phyloP scores from a whole-genome alignment of 2,113 vertebrate genomes.

The Labeo catla region DNA sequence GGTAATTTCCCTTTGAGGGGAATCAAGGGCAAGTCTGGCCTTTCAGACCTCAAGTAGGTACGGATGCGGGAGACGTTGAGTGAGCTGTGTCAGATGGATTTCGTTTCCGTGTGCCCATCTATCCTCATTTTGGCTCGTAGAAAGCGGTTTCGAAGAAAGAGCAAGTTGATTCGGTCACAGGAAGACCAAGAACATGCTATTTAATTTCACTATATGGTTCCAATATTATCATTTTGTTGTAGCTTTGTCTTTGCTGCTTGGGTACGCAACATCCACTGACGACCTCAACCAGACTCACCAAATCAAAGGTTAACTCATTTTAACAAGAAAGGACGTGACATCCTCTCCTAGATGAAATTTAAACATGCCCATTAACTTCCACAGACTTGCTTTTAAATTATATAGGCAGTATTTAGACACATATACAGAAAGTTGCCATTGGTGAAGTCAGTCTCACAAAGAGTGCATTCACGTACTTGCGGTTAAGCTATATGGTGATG shows the following conservation, averaged over 20 bases:
- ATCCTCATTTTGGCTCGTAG: slow-evolving; percentile 71
- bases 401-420: slow-evolving; percentile 23
- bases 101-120: slow-evolving; percentile 67
- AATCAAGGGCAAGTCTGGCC: slow-evolving; percentile 70
- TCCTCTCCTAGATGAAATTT: neutral
- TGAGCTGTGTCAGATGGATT: slow-evolving; percentile 67
- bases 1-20: slow-evolving; percentile 70
- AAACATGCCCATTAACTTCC: neutral
- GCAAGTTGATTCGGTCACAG: neutral
- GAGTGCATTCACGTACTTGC: slow-evolving; percentile 64
- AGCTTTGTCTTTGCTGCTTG: neutral
- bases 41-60: slow-evolving; percentile 60
- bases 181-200: slow-evolving; percentile 1
- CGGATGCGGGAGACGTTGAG: slow-evolving; percentile 66
- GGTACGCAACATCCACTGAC: too few species aligned
- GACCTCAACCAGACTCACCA: neutral
- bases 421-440: slow-evolving; percentile 60
- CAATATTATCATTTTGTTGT: neutral
- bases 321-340: slow-evolving; percentile 9
- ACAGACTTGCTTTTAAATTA: slow-evolving; percentile 11
- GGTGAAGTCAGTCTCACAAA: slow-evolving; percentile 66
- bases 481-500: slow-evolving; percentile 72
- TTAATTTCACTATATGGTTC: neutral
- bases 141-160: slow-evolving; percentile 38
- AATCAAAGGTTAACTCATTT: slow-evolving; percentile 9